These are phyloP conservation scores for Cotesia typhae DNA, from an alignment of 1,140 invertebrate species.

Conservation along the genomic window DNA sequence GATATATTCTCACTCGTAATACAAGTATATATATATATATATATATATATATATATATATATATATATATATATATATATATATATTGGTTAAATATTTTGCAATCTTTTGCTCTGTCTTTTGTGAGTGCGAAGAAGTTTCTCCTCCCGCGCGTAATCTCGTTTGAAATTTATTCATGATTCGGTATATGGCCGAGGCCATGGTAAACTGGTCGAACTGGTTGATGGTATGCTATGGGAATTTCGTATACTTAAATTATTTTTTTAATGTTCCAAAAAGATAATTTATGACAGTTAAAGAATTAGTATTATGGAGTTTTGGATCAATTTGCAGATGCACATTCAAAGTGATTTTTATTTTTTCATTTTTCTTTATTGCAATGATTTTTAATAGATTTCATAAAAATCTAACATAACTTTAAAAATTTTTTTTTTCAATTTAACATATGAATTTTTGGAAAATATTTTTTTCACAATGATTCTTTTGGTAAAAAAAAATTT, in stretches of 20 bases:
- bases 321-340: neutral
- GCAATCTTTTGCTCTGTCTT: slow-evolving; percentile 9
- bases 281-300: slow-evolving; percentile 17
- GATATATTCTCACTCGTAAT: slow-evolving; percentile 26
- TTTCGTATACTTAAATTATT: slow-evolving; percentile 35
- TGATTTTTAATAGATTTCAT: too few species aligned
- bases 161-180: slow-evolving; percentile 57
- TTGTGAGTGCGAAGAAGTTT: slow-evolving; percentile 13
- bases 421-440: too few species aligned
- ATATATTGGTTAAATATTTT: neutral
- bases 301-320: neutral
- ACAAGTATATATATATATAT: slow-evolving; percentile 35
- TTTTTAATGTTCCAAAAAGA: neutral
- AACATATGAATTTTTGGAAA: too few species aligned
- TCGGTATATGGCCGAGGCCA: slow-evolving; percentile 36
- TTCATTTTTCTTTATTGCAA: too few species aligned
- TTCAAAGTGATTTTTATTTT: too few species aligned
- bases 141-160: slow-evolving; percentile 43
- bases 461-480: too few species aligned
- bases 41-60: slow-evolving; percentile 34
- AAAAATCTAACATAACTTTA: too few species aligned
- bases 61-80: slow-evolving; percentile 6
- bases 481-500: too few species aligned
- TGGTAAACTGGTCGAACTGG: slow-evolving; percentile 51
- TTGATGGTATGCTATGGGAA: slow-evolving; percentile 42